Conservation (phyloP, 2,888 invertebrate genomes). For the Oasisia sp. region DNA sequence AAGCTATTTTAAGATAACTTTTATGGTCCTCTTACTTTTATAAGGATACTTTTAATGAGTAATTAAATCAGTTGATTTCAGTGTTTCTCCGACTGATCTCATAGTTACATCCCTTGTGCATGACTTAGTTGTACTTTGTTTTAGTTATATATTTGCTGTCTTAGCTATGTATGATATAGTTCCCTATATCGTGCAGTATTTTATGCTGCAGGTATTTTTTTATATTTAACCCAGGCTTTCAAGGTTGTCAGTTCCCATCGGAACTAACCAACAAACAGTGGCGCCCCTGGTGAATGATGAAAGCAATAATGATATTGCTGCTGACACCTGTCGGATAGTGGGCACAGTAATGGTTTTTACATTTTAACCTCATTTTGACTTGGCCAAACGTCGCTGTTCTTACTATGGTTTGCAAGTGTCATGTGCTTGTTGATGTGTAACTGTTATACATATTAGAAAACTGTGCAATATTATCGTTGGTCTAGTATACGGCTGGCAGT, state of each 20-base stretch:
- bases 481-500: background rate
- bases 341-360: background rate
- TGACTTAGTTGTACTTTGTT: background rate
- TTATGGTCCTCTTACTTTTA: no score
- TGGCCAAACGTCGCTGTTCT: background rate
- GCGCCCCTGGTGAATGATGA: conserved; percentile 3
- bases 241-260: background rate
- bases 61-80: background rate
- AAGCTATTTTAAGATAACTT: no score
- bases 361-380: background rate
- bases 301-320: background rate
- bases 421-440: background rate
- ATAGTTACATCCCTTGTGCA: background rate
- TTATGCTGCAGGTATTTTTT: conserved; percentile 13
- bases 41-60: background rate
- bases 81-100: background rate
- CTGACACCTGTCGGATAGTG: conserved; percentile 6
- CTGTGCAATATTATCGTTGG: background rate
- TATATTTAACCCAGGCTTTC: conserved; percentile 8
- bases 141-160: background rate
- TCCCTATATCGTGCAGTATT: background rate
- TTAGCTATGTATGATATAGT: background rate
- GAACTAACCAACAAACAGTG: background rate
- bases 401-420: background rate
- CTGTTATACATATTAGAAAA: background rate